phyloP scores from a whole-genome alignment of 2,797 vertebrate species.

The Sternotherus odoratus region DNA sequence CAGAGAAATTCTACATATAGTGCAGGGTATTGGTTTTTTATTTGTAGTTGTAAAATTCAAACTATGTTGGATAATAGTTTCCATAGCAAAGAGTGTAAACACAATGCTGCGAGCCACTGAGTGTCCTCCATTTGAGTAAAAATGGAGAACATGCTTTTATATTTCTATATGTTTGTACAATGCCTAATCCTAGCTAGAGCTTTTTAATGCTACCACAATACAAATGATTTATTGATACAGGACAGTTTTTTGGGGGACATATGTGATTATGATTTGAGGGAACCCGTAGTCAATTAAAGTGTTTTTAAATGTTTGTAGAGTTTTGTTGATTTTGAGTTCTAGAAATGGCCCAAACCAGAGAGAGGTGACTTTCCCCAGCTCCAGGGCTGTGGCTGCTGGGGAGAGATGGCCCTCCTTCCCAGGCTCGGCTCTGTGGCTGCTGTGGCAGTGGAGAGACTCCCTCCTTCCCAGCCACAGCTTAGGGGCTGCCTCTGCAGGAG shows the following conservation, averaged over 20 bases:
- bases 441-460: too few relatives aligned
- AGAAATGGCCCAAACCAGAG: not conserved
- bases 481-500: too few relatives aligned
- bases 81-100: not conserved
- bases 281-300: not conserved
- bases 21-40: not conserved
- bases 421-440: too few relatives aligned
- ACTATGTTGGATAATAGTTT: not conserved
- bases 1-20: slow-evolving; percentile 52
- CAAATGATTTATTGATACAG: not conserved
- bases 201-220: not conserved
- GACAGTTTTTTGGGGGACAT: not conserved
- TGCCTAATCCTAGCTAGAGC: not conserved
- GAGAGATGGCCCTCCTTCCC: too few relatives aligned
- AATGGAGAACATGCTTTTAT: not conserved
- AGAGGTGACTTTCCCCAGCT: too few relatives aligned
- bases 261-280: not conserved
- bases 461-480: too few relatives aligned
- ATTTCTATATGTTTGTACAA: not conserved
- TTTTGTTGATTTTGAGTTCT: not conserved
- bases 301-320: not conserved
- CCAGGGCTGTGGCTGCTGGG: too few relatives aligned
- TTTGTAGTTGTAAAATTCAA: not conserved
- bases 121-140: not conserved
- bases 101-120: not conserved